These are phyloP conservation scores for Geophilus truncorum DNA, from an alignment of 2,888 invertebrate species.

Conservation along the genomic window DNA sequence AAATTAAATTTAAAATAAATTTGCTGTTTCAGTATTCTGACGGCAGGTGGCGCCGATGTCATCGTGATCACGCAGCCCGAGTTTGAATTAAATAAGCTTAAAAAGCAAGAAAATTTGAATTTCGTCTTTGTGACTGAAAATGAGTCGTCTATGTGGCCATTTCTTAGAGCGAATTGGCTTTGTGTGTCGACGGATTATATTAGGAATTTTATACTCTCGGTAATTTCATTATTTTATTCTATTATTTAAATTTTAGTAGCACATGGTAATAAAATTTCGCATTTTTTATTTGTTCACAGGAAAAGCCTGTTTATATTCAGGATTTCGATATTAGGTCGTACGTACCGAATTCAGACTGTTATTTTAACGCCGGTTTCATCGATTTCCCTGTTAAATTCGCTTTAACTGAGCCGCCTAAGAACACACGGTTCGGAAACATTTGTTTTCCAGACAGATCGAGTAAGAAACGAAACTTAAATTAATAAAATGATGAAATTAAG, in stretches of 20 bases:
- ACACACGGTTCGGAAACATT: not conserved
- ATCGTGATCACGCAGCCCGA: not conserved
- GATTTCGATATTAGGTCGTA: not conserved
- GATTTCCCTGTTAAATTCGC: not conserved
- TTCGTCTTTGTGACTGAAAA: not conserved
- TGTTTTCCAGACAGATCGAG: too few relatives aligned
- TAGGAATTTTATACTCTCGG: not conserved
- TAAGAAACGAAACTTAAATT: too few relatives aligned
- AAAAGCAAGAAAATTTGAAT: not conserved
- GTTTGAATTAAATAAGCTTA: not conserved
- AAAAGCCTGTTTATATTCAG: not conserved
- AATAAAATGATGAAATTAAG: too few relatives aligned
- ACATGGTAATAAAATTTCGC: not conserved
- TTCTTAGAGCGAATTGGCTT: not conserved
- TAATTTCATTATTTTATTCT: not conserved
- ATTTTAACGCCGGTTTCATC: not conserved
- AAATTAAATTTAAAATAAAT: not conserved
- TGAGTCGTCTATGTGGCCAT: not conserved
- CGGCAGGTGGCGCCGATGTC: not conserved
- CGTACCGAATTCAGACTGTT: not conserved
- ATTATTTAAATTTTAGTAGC: not conserved
- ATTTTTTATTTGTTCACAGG: not conserved
- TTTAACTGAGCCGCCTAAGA: not conserved
- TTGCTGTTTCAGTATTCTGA: not conserved
- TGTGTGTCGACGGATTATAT: not conserved